Percentiles rank a stretch among this genome's conserved stretches.
Evolutionary conservation across 2,113 vertebrate species (phyloP).

Genomic region (Myotis brandtii): DNA sequence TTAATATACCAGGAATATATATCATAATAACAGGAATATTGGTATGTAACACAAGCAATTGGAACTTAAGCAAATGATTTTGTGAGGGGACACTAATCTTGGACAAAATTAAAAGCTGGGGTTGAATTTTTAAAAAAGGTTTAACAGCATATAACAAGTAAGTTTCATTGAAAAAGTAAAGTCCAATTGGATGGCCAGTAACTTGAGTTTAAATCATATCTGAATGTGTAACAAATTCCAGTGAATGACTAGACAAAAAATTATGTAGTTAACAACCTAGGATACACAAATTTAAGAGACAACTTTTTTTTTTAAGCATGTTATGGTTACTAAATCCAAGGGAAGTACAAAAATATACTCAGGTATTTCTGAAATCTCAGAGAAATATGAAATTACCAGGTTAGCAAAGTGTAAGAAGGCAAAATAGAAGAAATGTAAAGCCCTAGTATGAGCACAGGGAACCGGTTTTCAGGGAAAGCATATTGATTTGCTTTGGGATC

Average conservation of each 20-base stretch:
- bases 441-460: not conserved
- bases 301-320: not conserved
- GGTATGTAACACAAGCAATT: not conserved
- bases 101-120: conserved; percentile 41
- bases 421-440: not conserved
- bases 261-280: not conserved
- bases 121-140: not conserved
- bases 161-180: not conserved
- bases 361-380: not conserved
- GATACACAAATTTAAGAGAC: not conserved
- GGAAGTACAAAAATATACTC: not conserved
- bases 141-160: not conserved
- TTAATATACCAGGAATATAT: not conserved
- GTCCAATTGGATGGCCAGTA: not conserved
- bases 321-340: not conserved
- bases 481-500: not conserved
- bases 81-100: not conserved
- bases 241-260: not conserved
- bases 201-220: not conserved
- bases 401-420: not conserved
- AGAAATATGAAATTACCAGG: not conserved
- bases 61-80: not conserved
- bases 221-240: conserved; percentile 16
- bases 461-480: not conserved
- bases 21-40: conserved; percentile 23